Evolutionary conservation across 1,140 invertebrate species (phyloP), one percentile per base, ranked within the genome.

Genomic region (Halyomorpha halys): DNA sequence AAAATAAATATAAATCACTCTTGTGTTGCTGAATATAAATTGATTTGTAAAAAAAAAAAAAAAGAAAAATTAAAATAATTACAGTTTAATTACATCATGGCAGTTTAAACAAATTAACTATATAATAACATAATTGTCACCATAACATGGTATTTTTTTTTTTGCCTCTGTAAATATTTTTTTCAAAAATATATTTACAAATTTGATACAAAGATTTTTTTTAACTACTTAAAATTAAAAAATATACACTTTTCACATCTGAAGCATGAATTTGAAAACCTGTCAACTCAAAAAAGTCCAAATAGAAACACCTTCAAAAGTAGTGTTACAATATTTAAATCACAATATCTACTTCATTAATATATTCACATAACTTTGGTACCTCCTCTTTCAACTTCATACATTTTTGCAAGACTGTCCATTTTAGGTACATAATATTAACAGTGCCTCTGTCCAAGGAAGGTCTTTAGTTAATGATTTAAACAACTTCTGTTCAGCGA

Each of bases 51-150:
- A 56, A 56, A 21, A 56, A 19, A 23, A 56, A 23, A 56, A 23
- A 23, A 19, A 34, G 13, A n/a, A 1, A 18, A 44, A 39, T n/a
- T 39, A 61, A 39, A 30, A 44, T 62, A 62, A 62, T 62, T 62
- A 62, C 61, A 62, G 21, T 62, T 62, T 62, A 62, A 44, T 45
- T 62, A 62, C 61, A 62, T 62, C 39, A 44, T 44, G 45, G 61
- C 45, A 45, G 39, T 23, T 62, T 62, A 23, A 30, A 19, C 39
- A 18, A 47, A 8, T 47, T 45, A 30, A 61, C 30, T 61, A 16
- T 62, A 45, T 27, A 62, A 61, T 19, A 18, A 44, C 59, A 61
- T 19, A 49, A 49, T 19, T 8, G 14, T 11, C 6, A 49, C 21
- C n/a, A 49, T 21, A 18, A 21, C 11, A 49, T 47, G 15, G 18